Conservation (phyloP, 2,113 vertebrate species). For the Plecturocebus donacophilus region DNA sequence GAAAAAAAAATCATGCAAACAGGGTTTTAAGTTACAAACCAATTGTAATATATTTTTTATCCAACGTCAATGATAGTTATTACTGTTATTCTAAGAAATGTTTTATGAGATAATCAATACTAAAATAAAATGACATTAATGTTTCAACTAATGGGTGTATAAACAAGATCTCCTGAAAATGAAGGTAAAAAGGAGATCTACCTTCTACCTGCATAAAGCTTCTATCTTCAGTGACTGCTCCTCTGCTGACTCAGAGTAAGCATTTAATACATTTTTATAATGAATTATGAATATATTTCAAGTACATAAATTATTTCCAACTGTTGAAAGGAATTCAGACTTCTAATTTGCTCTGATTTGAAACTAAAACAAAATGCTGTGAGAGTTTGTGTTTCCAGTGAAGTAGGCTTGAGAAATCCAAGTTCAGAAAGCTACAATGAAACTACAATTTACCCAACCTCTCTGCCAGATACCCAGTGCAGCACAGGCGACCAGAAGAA, state of each 20-base stretch:
- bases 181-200: not conserved
- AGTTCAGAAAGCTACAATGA: not conserved
- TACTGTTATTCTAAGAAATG: conserved; percentile 32
- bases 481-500: not conserved
- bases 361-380: not conserved
- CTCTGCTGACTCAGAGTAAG: not conserved
- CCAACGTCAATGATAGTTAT: not conserved
- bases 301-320: conserved; percentile 9
- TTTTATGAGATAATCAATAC: not conserved
- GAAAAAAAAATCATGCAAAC: not conserved
- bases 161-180: not conserved
- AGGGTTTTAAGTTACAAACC: conserved; percentile 12
- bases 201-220: not conserved
- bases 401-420: not conserved
- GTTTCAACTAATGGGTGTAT: not conserved
- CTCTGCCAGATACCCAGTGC: not conserved
- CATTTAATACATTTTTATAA: not conserved
- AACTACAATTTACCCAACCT: not conserved
- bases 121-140: not conserved
- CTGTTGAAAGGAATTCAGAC: not conserved
- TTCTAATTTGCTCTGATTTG: not conserved
- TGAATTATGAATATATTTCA: conserved; percentile 27
- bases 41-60: not conserved
- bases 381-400: not conserved
- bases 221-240: not conserved